These are phyloP conservation scores for Oplegnathus fasciatus DNA, from an alignment of 2,113 vertebrate species.

Conservation along the genomic window DNA sequence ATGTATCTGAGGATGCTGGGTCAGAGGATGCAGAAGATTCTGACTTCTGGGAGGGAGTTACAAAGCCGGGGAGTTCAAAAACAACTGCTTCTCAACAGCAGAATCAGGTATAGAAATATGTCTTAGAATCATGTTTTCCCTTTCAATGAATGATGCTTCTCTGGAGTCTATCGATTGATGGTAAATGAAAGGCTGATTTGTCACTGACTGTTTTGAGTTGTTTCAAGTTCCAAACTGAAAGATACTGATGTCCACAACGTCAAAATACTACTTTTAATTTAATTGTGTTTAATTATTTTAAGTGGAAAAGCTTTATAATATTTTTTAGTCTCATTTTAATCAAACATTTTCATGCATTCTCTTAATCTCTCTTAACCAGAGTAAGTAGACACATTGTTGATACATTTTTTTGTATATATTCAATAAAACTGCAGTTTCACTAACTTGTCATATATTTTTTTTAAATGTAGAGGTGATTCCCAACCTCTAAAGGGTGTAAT, in stretches of 20 bases:
- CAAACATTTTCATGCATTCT: not conserved
- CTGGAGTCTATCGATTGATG: no score
- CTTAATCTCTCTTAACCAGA: not conserved
- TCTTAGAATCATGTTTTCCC: not conserved
- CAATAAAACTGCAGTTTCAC: not conserved
- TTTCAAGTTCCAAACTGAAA: not conserved
- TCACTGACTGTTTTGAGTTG: not conserved
- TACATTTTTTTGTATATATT: not conserved
- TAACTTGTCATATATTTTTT: not conserved
- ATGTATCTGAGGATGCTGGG: slow-evolving; percentile 26
- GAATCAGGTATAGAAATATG: slow-evolving; percentile 53
- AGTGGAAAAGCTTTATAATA: not conserved
- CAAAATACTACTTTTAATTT: no score
- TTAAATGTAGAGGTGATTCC: not conserved
- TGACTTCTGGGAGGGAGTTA: slow-evolving; percentile 82
- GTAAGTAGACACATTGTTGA: not conserved
- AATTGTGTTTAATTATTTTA: not conserved
- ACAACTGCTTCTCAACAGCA: slow-evolving; percentile 53
- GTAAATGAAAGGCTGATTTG: not conserved
- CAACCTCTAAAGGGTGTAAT: slow-evolving; percentile 29
- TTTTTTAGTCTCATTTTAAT: not conserved
- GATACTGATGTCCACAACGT: not conserved
- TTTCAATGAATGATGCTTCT: not conserved
- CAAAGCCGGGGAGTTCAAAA: slow-evolving; percentile 63
- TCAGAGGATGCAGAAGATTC: slow-evolving; percentile 74